Base-by-base conservation (phyloP, 1,140 invertebrate species). In the Drosophila hydei region DNA sequence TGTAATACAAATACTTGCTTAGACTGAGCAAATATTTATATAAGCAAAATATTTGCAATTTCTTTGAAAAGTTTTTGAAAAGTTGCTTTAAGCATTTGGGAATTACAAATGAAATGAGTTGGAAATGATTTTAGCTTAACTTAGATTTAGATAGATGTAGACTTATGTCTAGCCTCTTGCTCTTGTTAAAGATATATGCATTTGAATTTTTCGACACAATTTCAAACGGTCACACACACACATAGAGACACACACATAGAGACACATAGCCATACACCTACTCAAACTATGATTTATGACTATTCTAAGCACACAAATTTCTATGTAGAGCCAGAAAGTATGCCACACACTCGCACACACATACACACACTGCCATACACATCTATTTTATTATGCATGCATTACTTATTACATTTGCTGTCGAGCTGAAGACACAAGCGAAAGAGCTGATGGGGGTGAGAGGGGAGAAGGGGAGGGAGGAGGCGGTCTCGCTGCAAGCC, bases 391-490 rank as follows among this genome's bases (percentile, higher is more conserved):
- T 71, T 71, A 65, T 71, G 68, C 68, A 71, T 65, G 61, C 68
- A 65, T 64, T 71, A 71, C 68, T 71, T 65, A 71, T 71, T 71
- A 65, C 61, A 71, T 71, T 71, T 71, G 54, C 61, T 40, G 36
- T 18, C 40, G 61, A 55, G 38, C 23, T 11, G 25, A 30, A 27
- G 55, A 27, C 55, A 19, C 38, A 40, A n/a, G 33, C 16, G 25
- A 18, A 6, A 42, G 58, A 27, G 11, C 8, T 23, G 23, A 4
- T n/a, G 33, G 6, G 50, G 7, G 11, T 23, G 58, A 30, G 12
- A 16, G 12, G 18, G 16, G 11, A 40, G 56, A 9, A 3, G 30
- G 16, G 23, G 33, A 4, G 8, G 33, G 52, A 4, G 63, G 56
- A 21, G 9, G 11, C 8, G n/a, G 43, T 16, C 7, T 64, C 36